A percentile compares a stretch with the other conserved stretches of the same genome.
These are phyloP conservation scores for Blastobasis adustella DNA, from an alignment of 2,888 invertebrate genomes.

Conservation along the genomic window DNA sequence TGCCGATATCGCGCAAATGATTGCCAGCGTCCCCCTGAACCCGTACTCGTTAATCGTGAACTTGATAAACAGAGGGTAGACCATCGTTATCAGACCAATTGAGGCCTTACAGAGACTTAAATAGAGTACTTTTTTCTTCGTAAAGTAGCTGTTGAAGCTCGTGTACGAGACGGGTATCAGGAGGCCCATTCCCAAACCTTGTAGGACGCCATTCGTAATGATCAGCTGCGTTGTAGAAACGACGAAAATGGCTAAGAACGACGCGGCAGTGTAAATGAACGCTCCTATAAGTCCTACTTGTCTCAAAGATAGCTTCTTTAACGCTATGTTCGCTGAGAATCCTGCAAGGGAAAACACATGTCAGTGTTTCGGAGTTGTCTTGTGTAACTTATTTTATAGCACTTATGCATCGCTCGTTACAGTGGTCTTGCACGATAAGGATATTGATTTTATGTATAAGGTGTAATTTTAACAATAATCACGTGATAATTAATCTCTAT, in stretches of 20 bases:
- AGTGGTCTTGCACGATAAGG: too few species aligned
- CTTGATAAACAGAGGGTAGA: slow-evolving; percentile 79
- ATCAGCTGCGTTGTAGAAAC: slow-evolving; percentile 77
- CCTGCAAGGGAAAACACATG: slow-evolving; percentile 60
- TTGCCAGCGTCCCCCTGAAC: slow-evolving; percentile 81
- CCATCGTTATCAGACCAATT: slow-evolving; percentile 79
- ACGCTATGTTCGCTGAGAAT: slow-evolving; percentile 78
- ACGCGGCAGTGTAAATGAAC: slow-evolving; percentile 76
- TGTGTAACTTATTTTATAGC: too few species aligned
- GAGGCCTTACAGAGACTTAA: slow-evolving; percentile 82
- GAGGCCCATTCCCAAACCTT: slow-evolving; percentile 80
- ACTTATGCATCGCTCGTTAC: too few species aligned
- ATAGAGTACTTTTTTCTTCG: slow-evolving; percentile 80
- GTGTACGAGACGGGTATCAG: slow-evolving; percentile 83
- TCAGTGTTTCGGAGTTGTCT: background rate
- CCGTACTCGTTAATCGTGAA: slow-evolving; percentile 78
- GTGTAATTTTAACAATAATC: too few species aligned
- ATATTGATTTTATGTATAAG: too few species aligned
- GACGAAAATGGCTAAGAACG: slow-evolving; percentile 78
- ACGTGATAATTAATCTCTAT: too few species aligned
- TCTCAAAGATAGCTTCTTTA: slow-evolving; percentile 78
- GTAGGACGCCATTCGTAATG: slow-evolving; percentile 78
- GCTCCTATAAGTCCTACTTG: slow-evolving; percentile 80
- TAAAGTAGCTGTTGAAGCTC: slow-evolving; percentile 84
- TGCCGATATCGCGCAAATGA: slow-evolving; percentile 79